Conservation (phyloP, 2,888 invertebrate species). For the Meta bourneti region DNA sequence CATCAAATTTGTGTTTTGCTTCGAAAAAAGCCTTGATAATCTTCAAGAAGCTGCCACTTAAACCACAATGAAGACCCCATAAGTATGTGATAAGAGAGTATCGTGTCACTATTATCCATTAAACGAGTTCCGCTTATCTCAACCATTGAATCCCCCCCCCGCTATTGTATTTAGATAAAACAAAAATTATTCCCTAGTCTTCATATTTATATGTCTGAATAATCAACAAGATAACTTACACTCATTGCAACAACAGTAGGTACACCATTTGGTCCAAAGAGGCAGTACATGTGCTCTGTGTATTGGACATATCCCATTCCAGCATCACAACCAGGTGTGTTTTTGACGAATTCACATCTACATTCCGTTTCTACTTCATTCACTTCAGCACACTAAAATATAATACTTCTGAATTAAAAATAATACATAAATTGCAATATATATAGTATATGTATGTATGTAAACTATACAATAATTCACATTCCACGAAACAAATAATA, state of each 20-base stretch:
- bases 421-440: background rate
- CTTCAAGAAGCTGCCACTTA: background rate
- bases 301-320: conserved; percentile 81
- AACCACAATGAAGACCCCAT: background rate
- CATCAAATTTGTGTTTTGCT: no score
- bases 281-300: conserved; percentile 80
- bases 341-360: conserved; percentile 80
- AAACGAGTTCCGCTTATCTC: background rate
- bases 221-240: conserved; percentile 80
- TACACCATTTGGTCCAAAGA: conserved; percentile 78
- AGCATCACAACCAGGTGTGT: conserved; percentile 80
- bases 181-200: no score
- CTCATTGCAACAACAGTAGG: conserved; percentile 79
- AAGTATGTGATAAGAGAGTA: background rate
- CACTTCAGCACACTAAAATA: conserved; percentile 71
- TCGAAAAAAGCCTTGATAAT: no score
- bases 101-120: background rate
- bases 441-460: no score
- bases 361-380: conserved; percentile 51
- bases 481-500: no score
- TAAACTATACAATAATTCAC: no score
- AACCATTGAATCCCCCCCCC: background rate
- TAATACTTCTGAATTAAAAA: no score
- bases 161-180: background rate
- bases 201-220: no score